Base-by-base conservation (phyloP, 2,113 vertebrate genomes). In the Corynorhinus townsendii region DNA sequence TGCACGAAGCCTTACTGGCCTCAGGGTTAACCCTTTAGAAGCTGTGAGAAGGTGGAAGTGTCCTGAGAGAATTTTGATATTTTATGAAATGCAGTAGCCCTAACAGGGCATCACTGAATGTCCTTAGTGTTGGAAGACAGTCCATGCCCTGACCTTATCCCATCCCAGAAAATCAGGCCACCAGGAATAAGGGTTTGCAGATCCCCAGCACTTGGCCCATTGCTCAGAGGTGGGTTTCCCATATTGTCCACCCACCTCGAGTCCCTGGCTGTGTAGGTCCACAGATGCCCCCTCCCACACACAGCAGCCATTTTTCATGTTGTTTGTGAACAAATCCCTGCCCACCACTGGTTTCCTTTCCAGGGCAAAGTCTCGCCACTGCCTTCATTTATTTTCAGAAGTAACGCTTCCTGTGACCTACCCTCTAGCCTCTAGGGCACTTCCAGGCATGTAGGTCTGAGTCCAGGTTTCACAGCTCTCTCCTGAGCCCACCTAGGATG, bases 21-120 rank as follows among this genome's bases (percentile, higher is more conserved):
- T 33, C 28, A 47, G 68, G 35, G 16, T 3, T 84, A 71, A 69
- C 12, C 6, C 52, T 73, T 73, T 43, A 73, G n/a, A 47, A 91
- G 17, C 17, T 86, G 17, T 91, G 35, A 94, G n/a, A 15, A 62
- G 5, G 22, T 14, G 20, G 64, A 90, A 38, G 28, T 68, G 30
- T 16, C 69, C 52, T 77, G 62, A 54, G 56, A 40, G 40, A n/a
- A 47, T 54, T 72, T 59, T 75, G 40, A 1, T 33, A 28, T 62
- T 81, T 93, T 89, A 33, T 64, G n/a, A 84, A 95, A 81, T 30
- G 76, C 87, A 49, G 28, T 24, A 33, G 6, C 14, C 45, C 11
- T 54, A 62, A 5, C 35, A 30, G 12, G 5, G n/a, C 43, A 7
- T 64, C 26, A 3, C 56, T 11, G 64, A n/a, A 33, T 8, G 33